Base-by-base conservation (phyloP, 2,888 invertebrate species). In the Campoletis raptor region DNA sequence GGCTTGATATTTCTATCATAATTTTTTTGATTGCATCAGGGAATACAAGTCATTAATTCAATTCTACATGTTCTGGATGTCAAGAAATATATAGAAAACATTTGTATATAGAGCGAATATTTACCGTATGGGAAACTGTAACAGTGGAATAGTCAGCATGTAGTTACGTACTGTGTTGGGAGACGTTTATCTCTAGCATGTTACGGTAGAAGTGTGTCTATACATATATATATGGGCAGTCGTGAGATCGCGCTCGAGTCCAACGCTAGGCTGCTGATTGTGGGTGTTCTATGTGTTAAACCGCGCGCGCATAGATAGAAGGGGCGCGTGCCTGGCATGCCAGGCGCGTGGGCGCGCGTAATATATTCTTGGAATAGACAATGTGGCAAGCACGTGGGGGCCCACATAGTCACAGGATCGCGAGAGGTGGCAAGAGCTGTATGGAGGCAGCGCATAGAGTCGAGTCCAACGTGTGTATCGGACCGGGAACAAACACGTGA, bases 321-420 rank as follows among this genome's bases (percentile, higher is more conserved):
- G 80, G 85, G 82, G 84, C 88, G 89, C 87, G 88, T 87, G 86
- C 85, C 86, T 78, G 85, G 88, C 88, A 88, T 85, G 87, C 88
- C 84, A 89, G 90, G 90, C 90, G 86, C 86, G 92, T 91, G 92
- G 92, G 91, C 92, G 93, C 92, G 92, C 91, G 92, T 93, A 93
- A 93, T 93, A 91, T 93, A 93, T 93, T 93, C 93, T 93, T 89
- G 91, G 92, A 91, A 91, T 93, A 93, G 92, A 92, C 92, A 93
- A 92, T 93, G 93, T 92, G 91, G 88, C 89, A 91, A 92, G 91
- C 92, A 92, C 92, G 93, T 92, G 93, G 91, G 83, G 90, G 91
- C 52, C 70, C 45, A 48, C 57, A 69, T 76, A 82, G 76, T 76
- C 48, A 40, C 54, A 77, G 76, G 57, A 82, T 76, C 76, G 36